Base-by-base conservation (phyloP, 2,797 vertebrate species). In the Menidia menidia region DNA sequence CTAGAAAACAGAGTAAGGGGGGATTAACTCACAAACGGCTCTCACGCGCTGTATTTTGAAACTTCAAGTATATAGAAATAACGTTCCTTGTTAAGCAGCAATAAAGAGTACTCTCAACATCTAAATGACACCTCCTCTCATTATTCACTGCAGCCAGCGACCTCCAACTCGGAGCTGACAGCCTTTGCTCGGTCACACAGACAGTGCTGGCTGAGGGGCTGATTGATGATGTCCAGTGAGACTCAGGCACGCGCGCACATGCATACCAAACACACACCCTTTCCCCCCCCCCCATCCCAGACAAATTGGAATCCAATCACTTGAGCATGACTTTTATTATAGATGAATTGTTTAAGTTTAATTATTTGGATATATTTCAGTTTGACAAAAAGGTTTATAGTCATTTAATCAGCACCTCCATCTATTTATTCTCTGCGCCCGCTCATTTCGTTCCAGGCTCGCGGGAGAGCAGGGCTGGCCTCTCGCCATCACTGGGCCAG, bases 121-220 rank as follows among this genome's bases (percentile, higher is more conserved):
- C 60, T 64, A 66, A 82, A 69, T 85, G 83, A 83, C 79, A 83
- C 60, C 61, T 77, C 33, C 44, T 56, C 73, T 83, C 73, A 86
- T 91, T 86, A 87, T 84, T 84, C 80, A 81, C 60, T 25, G 30
- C 64, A 42, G 78, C 72, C 67, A 30, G 33, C 33, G 42, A 88
- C 88, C 83, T 86, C 65, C 73, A 80, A 66, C 80, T 50, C 66
- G 18, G 66, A 86, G 82, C 84, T 84, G 84, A 80, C 85, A 80
- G 64, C 70, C 47, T 18, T 66, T 64, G 69, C 81, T 45, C 52
- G 58, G 72, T 72, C 84, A 75, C 50, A 45, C 54, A 53, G 74
- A 68, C 81, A 48, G 56, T 72, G 72, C 65, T 50, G 61, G 4
- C 75, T 6, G 45, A 80, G 39, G n/a, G 80, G 69, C 76, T 87